phyloP scores from a whole-genome alignment of 2,888 invertebrate species.

The Aphidius colemani region DNA sequence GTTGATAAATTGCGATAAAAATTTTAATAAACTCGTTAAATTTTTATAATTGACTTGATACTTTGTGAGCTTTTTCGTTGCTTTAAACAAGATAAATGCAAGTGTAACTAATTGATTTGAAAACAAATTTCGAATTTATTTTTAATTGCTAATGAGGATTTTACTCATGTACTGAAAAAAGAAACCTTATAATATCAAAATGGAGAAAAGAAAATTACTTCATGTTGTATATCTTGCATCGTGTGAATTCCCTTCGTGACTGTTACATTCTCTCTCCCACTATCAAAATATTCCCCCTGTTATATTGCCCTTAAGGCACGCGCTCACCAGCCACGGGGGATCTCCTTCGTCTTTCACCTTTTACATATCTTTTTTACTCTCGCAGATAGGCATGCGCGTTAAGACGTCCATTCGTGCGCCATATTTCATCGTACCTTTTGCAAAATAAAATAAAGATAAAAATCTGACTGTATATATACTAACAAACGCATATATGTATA shows the following conservation, averaged over 20 bases:
- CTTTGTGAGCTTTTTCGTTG: too few relatives aligned
- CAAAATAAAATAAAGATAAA: constrained; percentile 20
- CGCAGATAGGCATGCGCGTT: constrained; percentile 33
- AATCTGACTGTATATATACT: constrained; percentile 18
- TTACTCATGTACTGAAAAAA: not conserved
- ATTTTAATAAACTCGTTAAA: too few relatives aligned
- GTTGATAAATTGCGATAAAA: too few relatives aligned
- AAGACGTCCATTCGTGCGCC: constrained; percentile 41
- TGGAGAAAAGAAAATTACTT: constrained; percentile 3
- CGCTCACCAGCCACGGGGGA: constrained; percentile 47
- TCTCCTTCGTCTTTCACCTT: constrained; percentile 36
- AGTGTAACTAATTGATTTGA: not conserved
- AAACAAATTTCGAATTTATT: too few relatives aligned
- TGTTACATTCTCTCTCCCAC: constrained; percentile 29
- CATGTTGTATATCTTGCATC: constrained; percentile 24
- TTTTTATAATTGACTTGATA: too few relatives aligned
- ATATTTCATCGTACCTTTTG: constrained; percentile 37
- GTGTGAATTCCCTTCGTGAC: constrained; percentile 36
- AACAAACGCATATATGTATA: constrained; percentile 29
- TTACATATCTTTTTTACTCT: constrained; percentile 29
- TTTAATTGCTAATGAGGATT: not conserved
- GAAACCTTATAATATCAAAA: not conserved
- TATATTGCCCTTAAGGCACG: constrained; percentile 44
- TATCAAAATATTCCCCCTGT: constrained; percentile 31
- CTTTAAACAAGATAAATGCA: too few relatives aligned